phyloP scores from a whole-genome alignment of 2,888 invertebrate species.

The Agriopis leucophaearia region DNA sequence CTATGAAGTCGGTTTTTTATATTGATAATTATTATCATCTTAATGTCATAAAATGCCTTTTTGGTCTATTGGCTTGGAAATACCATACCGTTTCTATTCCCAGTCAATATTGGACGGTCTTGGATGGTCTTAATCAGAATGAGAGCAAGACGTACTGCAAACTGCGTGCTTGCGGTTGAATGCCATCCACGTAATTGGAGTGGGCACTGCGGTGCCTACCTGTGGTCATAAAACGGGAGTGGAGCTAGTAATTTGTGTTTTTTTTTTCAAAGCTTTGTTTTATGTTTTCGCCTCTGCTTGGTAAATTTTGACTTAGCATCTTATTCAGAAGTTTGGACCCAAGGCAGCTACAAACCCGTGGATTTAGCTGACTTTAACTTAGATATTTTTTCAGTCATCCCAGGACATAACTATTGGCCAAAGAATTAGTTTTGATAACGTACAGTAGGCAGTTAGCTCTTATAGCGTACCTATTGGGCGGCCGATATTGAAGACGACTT shows the following conservation, averaged over 20 bases:
- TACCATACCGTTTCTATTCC: not conserved
- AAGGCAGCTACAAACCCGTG: too few relatives aligned
- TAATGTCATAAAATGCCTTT: conserved; percentile 7
- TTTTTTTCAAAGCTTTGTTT: not conserved
- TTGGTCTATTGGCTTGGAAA: conserved; percentile 14
- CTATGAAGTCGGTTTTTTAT: too few relatives aligned
- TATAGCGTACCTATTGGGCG: too few relatives aligned
- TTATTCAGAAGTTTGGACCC: too few relatives aligned
- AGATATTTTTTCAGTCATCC: not conserved
- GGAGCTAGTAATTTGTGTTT: conserved; percentile 1
- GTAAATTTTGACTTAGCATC: too few relatives aligned
- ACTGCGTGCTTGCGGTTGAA: conserved; percentile 29
- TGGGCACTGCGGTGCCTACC: not conserved
- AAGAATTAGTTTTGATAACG: too few relatives aligned
- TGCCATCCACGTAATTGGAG: conserved; percentile 27
- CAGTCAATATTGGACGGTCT: conserved; percentile 30
- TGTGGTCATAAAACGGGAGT: conserved; percentile 14
- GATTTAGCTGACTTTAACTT: not conserved
- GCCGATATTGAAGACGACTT: too few relatives aligned
- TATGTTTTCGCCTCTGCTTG: not conserved
- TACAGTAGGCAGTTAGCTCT: too few relatives aligned
- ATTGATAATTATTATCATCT: too few relatives aligned
- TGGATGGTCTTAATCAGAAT: conserved; percentile 31
- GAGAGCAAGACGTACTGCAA: conserved; percentile 12
- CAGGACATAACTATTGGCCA: too few relatives aligned